Conservation (phyloP, 2,888 invertebrate species). For the Cyclophora punctaria region DNA sequence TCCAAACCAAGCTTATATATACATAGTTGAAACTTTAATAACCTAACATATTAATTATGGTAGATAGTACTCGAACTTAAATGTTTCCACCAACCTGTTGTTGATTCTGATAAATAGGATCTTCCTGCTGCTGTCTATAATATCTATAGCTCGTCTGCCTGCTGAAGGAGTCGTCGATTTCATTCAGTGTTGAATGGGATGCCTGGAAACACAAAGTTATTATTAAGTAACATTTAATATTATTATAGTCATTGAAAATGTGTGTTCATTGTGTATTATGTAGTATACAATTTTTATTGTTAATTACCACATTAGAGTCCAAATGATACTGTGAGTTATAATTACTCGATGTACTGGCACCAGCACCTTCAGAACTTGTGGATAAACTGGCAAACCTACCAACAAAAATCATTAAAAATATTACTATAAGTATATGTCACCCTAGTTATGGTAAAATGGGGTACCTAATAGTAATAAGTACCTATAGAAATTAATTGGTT, state of each 20-base stretch:
- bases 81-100: constrained; percentile 47
- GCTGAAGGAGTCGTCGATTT: constrained; percentile 67
- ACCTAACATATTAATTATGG: no score
- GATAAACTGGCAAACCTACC: constrained; percentile 81
- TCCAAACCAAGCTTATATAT: no score
- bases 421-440: no score
- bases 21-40: no score
- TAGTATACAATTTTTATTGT: no score
- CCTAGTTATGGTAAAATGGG: no score
- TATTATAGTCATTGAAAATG: neutral
- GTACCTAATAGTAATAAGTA: no score
- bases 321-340: constrained; percentile 62
- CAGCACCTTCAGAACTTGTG: constrained; percentile 63
- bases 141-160: constrained; percentile 65
- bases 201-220: constrained; percentile 33
- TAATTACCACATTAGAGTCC: constrained; percentile 56
- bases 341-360: constrained; percentile 43
- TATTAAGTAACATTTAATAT: neutral
- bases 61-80: neutral
- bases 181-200: constrained; percentile 64
- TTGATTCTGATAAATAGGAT: constrained; percentile 69
- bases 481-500: no score
- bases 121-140: constrained; percentile 57
- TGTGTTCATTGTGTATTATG: no score
- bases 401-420: constrained; percentile 4